These are phyloP conservation scores for Heliocidaris erythrogramma DNA, from an alignment of 35 echinoderm and acorn worm species.

Conservation along the genomic window DNA sequence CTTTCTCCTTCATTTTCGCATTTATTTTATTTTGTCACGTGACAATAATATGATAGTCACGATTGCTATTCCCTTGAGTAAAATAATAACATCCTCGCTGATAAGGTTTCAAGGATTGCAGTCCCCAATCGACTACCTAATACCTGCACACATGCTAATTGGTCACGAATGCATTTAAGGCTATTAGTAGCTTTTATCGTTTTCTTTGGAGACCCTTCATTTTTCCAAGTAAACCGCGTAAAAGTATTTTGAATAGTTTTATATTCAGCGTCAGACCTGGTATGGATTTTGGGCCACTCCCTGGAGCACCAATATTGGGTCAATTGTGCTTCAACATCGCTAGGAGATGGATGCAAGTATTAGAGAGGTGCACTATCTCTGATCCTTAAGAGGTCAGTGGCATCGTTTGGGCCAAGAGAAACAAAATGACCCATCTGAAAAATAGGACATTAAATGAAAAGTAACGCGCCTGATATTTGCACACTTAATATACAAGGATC, in stretches of 20 bases:
- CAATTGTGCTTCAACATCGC: not conserved
- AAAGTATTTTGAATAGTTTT: not conserved
- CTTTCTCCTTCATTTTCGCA: not conserved
- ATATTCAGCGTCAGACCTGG: not conserved
- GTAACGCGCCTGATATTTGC: too few species aligned
- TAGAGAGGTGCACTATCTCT: not conserved
- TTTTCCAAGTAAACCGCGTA: not conserved
- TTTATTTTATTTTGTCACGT: not conserved
- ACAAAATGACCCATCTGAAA: not conserved
- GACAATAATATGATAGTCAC: not conserved
- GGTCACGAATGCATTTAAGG: not conserved
- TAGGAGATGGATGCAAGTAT: not conserved
- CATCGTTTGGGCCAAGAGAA: not conserved
- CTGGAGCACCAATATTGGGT: not conserved
- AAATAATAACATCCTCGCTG: not conserved
- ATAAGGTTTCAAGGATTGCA: not conserved
- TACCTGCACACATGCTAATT: not conserved
- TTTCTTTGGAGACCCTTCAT: not conserved
- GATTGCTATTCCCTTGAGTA: not conserved
- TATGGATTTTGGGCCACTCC: not conserved
- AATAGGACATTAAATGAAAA: not conserved
- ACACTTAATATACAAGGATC: too few species aligned
- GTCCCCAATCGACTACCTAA: not conserved
- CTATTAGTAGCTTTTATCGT: not conserved
- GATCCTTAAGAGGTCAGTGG: not conserved